Conservation (phyloP, 2,797 vertebrate genomes). For the Platalea minor region DNA sequence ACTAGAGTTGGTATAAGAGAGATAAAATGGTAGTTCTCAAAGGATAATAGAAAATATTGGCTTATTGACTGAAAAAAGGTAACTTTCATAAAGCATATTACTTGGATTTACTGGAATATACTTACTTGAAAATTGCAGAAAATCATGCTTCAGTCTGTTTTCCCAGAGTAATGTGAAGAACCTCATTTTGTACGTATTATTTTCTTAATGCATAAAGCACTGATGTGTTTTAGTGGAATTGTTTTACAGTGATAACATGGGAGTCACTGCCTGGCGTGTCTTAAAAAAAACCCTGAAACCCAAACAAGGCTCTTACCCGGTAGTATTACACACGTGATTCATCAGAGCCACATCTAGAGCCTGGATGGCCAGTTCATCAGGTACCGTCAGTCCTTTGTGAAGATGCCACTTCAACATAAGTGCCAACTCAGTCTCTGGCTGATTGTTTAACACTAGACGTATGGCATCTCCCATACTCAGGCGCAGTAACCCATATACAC, state of each 20-base stretch:
- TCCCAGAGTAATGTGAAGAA: background rate
- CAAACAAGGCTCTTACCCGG: conserved; percentile 78
- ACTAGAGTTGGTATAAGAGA: background rate
- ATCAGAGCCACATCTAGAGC: conserved; percentile 86
- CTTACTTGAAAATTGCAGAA: background rate
- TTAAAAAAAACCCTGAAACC: background rate
- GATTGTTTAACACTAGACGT: conserved; percentile 75
- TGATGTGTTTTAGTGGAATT: background rate
- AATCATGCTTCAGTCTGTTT: background rate
- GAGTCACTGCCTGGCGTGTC: background rate
- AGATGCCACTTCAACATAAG: conserved; percentile 79
- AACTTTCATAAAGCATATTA: background rate
- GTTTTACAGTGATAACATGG: background rate
- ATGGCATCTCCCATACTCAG: conserved; percentile 85
- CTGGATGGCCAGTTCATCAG: conserved; percentile 87
- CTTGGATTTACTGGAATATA: background rate
- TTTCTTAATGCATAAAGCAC: background rate
- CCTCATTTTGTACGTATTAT: background rate
- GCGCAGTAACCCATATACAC: conserved; percentile 79
- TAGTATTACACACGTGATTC: conserved; percentile 77
- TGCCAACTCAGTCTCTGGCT: conserved; percentile 79
- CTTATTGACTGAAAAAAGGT: background rate
- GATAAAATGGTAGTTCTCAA: background rate
- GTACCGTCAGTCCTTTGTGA: conserved; percentile 79
- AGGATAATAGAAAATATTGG: background rate